Conservation (phyloP, 2,797 vertebrate species). For the Pantherophis vulpinus region DNA sequence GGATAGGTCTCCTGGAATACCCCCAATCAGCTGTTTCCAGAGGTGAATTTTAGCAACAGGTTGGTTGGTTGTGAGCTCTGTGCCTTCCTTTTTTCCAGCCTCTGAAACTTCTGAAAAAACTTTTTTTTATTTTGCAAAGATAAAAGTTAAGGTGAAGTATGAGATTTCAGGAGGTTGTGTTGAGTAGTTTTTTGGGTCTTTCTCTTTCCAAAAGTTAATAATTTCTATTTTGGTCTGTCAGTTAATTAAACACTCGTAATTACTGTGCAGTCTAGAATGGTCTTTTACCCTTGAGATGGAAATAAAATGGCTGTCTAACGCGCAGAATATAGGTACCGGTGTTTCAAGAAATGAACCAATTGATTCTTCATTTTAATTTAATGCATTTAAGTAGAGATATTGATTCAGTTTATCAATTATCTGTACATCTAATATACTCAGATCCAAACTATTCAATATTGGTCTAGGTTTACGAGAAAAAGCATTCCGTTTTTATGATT, state of each 20-base stretch:
- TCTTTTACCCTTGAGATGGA: not conserved
- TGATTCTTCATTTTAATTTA: not conserved
- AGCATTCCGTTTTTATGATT: not conserved
- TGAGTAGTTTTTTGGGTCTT: not conserved
- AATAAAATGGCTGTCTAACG: not conserved
- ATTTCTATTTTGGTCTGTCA: not conserved
- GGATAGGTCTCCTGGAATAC: too few species aligned
- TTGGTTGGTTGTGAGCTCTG: too few species aligned
- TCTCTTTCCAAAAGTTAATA: not conserved
- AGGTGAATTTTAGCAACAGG: too few species aligned
- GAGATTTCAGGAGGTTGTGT: not conserved
- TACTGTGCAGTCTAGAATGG: not conserved
- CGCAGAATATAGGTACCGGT: not conserved
- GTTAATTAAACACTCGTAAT: not conserved
- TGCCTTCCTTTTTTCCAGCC: too few species aligned
- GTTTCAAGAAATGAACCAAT: not conserved
- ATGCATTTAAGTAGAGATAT: not conserved
- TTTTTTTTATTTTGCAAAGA: not conserved
- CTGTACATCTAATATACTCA: not conserved
- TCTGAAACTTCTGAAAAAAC: too few species aligned
- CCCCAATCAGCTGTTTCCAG: too few species aligned
- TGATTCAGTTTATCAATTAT: not conserved
- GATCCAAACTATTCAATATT: not conserved
- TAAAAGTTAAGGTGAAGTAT: not conserved
- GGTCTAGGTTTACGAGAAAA: not conserved